Conservation (phyloP, 2,113 vertebrate species). For the Antennarius striatus region DNA sequence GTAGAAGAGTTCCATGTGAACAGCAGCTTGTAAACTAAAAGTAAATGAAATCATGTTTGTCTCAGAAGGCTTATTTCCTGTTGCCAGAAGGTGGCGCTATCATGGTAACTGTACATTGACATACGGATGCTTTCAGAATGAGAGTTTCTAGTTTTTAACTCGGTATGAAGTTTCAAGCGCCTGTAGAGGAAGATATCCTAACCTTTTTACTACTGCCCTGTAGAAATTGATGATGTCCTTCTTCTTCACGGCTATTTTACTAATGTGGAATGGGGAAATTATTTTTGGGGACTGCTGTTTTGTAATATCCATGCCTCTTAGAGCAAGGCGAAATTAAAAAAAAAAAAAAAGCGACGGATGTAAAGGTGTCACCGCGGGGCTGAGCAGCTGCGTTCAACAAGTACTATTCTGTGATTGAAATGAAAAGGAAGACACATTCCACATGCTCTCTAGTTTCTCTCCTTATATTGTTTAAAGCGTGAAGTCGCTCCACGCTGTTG, state of each 20-base stretch:
- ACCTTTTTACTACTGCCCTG: conserved; percentile 67
- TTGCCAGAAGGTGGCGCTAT: too few relatives aligned
- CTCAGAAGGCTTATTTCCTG: too few relatives aligned
- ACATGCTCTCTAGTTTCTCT: conserved; percentile 28
- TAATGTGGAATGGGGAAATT: conserved; percentile 62
- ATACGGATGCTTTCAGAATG: too few relatives aligned
- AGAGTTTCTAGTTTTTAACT: too few relatives aligned
- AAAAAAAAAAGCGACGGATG: conserved; percentile 36
- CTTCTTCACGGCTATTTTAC: conserved; percentile 68
- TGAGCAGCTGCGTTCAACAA: conserved; percentile 30
- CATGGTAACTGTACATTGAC: too few relatives aligned
- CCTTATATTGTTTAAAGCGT: conserved; percentile 9
- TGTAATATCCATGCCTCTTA: conserved; percentile 59
- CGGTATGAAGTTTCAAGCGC: too few relatives aligned
- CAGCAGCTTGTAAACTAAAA: too few relatives aligned
- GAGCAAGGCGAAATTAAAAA: conserved; percentile 55
- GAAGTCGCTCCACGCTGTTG: conserved; percentile 8
- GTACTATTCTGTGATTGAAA: conserved; percentile 40
- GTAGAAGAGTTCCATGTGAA: too few relatives aligned
- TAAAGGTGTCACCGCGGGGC: conserved; percentile 19
- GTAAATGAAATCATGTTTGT: too few relatives aligned
- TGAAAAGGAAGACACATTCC: conserved; percentile 42
- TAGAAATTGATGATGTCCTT: conserved; percentile 69
- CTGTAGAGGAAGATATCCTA: conserved; percentile 36
- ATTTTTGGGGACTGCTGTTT: conserved; percentile 51